Percentiles rank a stretch among this genome's conserved stretches.
phyloP scores from a whole-genome alignment of 2,113 vertebrate genomes.

The Lasiurus cinereus region DNA sequence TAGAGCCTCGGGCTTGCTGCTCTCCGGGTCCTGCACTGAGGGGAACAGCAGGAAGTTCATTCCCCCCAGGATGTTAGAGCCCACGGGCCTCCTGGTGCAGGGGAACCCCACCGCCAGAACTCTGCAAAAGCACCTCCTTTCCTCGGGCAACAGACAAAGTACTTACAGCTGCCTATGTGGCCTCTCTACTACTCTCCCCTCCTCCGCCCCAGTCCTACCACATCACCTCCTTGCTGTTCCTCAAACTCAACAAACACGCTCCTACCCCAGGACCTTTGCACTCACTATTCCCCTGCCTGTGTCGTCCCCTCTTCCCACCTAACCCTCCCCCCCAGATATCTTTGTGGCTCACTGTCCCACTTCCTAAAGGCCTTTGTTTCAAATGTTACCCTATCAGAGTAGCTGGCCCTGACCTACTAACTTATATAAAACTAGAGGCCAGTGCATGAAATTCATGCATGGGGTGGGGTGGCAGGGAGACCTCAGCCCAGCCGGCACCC shows the following conservation, averaged over 20 bases:
- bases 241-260: not conserved
- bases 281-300: not conserved
- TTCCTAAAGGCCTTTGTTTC: not conserved
- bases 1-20: not conserved
- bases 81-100: not conserved
- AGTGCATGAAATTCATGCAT: too few species aligned
- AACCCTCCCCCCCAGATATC: not conserved
- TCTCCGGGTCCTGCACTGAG: not conserved
- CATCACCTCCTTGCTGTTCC: not conserved
- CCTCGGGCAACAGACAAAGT: not conserved
- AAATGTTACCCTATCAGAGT: not conserved
- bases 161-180: not conserved
- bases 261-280: slow-evolving; percentile 58
- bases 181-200: not conserved
- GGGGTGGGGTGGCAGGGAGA: too few species aligned
- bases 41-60: not conserved
- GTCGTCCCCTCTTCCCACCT: too few species aligned
- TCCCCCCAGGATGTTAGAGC: not conserved
- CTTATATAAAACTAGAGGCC: not conserved
- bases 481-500: too few species aligned
- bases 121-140: not conserved
- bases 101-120: not conserved
- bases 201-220: not conserved
- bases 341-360: not conserved
- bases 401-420: not conserved